Percentiles rank a stretch among this genome's conserved stretches.
Evolutionary conservation across 1,140 invertebrate genomes (phyloP).

Genomic region (Mycetomoellerius zeteki): DNA sequence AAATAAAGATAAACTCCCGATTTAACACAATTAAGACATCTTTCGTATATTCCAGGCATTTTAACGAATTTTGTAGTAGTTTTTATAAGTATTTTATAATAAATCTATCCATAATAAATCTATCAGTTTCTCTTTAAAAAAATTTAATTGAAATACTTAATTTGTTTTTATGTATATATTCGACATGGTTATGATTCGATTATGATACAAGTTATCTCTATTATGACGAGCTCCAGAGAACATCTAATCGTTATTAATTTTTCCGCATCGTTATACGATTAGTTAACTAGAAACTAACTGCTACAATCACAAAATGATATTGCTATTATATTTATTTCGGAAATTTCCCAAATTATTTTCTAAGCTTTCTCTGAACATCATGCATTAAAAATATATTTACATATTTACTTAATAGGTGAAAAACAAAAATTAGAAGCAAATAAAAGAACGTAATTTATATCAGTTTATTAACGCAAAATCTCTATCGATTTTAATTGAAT

Average conservation of each 20-base stretch:
- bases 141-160: background rate
- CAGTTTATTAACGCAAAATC: background rate
- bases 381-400: background rate
- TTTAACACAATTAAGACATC: conserved; percentile 20
- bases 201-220: conserved; percentile 30
- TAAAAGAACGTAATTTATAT: background rate
- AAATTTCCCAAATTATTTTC: background rate
- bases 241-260: conserved; percentile 31
- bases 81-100: conserved; percentile 15
- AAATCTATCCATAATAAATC: conserved; percentile 21
- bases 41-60: background rate
- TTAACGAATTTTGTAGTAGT: background rate
- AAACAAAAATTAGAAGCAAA: conserved; percentile 12
- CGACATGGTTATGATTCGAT: background rate
- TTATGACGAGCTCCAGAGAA: background rate
- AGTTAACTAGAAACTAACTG: conserved; percentile 7
- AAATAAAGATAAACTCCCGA: conserved; percentile 2
- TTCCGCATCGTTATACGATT: conserved; percentile 7
- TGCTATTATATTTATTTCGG: background rate
- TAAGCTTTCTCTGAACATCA: background rate
- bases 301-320: background rate
- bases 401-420: background rate
- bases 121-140: conserved; percentile 22
- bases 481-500: background rate
- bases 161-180: background rate